Percentiles rank a stretch among this genome's conserved stretches.
phyloP scores from a whole-genome alignment of 2,113 vertebrate species.

The Leucopsar rothschildi region DNA sequence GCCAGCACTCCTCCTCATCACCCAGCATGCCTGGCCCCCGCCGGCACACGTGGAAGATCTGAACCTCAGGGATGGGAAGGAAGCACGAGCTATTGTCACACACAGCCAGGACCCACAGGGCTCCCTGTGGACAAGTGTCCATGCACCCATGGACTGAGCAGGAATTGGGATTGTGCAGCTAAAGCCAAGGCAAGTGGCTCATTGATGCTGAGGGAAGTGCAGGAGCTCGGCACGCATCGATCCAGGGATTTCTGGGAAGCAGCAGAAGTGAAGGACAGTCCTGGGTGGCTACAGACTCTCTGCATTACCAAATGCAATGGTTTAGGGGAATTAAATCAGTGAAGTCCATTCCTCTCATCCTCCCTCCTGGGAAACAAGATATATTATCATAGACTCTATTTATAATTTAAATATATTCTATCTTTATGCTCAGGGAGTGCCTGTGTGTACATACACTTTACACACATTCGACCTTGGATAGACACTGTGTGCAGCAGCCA shows the following conservation, averaged over 20 bases:
- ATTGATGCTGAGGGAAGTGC: background rate
- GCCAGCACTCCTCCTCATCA: background rate
- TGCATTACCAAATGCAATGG: background rate
- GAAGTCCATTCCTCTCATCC: slow-evolving; percentile 1
- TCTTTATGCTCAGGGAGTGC: background rate
- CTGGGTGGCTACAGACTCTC: background rate
- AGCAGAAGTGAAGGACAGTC: background rate
- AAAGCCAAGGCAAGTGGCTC: background rate
- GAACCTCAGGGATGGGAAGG: background rate
- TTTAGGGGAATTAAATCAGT: background rate
- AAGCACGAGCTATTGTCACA: background rate
- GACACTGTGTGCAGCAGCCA: background rate
- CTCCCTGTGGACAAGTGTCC: background rate
- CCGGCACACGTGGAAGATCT: background rate
- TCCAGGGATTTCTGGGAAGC: background rate
- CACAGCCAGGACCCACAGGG: background rate
- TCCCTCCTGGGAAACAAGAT: slow-evolving; percentile 22
- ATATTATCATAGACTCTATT: slow-evolving; percentile 42
- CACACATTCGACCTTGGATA: background rate
- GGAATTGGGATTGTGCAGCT: background rate
- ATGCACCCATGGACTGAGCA: accelerated
- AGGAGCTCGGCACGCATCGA: background rate
- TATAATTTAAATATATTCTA: slow-evolving; percentile 57
- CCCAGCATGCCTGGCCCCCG: background rate
- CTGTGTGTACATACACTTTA: background rate